phyloP scores from a whole-genome alignment of 2,113 vertebrate genomes.

The Tychaedon coryphoeus region DNA sequence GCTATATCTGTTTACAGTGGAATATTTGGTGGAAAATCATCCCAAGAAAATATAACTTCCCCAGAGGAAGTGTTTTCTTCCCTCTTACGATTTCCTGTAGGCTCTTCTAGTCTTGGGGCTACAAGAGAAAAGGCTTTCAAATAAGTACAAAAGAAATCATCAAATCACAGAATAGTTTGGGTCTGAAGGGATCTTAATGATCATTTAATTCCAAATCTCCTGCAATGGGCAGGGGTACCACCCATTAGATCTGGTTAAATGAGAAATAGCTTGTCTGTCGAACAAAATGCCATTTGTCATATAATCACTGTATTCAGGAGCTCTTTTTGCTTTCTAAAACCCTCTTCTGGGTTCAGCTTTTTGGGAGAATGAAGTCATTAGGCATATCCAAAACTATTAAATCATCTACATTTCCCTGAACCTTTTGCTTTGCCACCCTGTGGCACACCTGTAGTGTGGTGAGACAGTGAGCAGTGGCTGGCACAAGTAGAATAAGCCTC shows the following conservation, averaged over 20 bases:
- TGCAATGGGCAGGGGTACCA: fast-evolving
- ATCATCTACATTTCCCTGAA: neutral
- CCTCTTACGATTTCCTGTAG: neutral
- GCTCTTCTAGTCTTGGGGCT: neutral
- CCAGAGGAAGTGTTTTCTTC: neutral
- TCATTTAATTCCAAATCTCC: neutral
- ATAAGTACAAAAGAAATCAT: neutral
- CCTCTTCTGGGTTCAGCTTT: neutral
- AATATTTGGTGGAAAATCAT: neutral
- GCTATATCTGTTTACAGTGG: neutral
- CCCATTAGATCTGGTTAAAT: neutral
- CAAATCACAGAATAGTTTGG: neutral
- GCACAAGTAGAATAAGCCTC: neutral
- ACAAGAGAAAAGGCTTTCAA: neutral
- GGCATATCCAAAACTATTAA: neutral
- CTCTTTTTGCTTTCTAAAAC: neutral
- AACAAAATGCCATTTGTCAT: neutral
- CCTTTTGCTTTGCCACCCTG: neutral
- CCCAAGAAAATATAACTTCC: neutral
- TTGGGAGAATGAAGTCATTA: neutral
- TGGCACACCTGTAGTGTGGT: neutral
- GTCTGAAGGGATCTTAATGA: neutral
- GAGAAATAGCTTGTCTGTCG: neutral
- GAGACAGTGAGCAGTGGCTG: neutral
- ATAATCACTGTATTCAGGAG: neutral